These are phyloP conservation scores for Megaptera novaeangliae DNA, from an alignment of 2,113 vertebrate species.

Conservation along the genomic window DNA sequence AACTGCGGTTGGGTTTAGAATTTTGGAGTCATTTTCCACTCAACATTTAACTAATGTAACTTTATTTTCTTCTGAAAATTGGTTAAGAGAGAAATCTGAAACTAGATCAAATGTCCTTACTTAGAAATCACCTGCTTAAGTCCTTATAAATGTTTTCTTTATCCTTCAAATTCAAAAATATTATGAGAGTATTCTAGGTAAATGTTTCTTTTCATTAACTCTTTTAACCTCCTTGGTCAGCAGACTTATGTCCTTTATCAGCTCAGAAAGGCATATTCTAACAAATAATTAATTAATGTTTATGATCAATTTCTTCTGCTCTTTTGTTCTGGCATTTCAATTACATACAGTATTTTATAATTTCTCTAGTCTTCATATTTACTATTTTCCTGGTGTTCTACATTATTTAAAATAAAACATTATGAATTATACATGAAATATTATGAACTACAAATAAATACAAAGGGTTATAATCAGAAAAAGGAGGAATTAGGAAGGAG, in stretches of 20 bases:
- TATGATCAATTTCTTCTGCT: background rate
- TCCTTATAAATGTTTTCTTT: background rate
- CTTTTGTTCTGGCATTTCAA: background rate
- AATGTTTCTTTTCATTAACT: background rate
- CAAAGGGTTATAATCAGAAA: background rate
- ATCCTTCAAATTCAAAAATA: background rate
- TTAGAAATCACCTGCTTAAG: background rate
- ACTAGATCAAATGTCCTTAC: background rate
- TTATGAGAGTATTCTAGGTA: background rate
- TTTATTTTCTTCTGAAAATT: background rate
- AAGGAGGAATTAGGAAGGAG: background rate
- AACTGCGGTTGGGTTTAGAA: background rate
- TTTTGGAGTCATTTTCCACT: background rate
- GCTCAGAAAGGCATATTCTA: background rate
- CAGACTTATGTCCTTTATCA: background rate
- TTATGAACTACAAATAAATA: background rate
- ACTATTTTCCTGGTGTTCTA: background rate
- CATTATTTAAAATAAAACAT: background rate
- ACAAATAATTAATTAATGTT: background rate
- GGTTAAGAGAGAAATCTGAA: background rate
- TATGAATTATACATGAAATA: background rate
- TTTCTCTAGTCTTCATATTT: background rate
- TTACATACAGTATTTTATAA: background rate
- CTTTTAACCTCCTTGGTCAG: background rate
- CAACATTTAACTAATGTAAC: background rate